A percentile compares a stretch with the other conserved stretches of the same genome.
Conservation (phyloP, 2,797 vertebrate species). For the Girardinus metallicus region DNA sequence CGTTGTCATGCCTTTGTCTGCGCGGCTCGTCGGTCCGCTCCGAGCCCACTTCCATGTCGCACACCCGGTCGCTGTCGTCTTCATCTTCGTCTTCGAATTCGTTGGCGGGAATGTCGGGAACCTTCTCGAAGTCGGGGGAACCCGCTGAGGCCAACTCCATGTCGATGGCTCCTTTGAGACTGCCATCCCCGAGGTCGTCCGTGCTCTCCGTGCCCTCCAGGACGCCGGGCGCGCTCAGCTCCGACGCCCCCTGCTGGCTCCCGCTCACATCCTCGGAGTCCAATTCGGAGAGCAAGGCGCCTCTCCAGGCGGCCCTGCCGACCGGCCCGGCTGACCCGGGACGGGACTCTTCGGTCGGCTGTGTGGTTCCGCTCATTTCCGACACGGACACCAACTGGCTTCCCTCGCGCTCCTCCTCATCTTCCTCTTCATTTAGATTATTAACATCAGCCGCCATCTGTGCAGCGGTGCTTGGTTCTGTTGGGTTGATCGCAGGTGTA, state of each 20-base stretch:
- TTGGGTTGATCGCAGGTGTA: conserved; percentile 13
- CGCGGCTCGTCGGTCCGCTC: conserved; percentile 73
- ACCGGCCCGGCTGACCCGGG: conserved; percentile 78
- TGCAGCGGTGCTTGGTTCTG: conserved; percentile 2
- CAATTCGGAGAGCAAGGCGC: conserved; percentile 76
- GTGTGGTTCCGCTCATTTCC: conserved; percentile 84
- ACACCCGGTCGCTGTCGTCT: conserved; percentile 71
- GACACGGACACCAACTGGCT: conserved; percentile 83
- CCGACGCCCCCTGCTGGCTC: conserved; percentile 83
- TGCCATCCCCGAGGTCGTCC: conserved; percentile 83
- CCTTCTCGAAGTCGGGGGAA: conserved; percentile 82
- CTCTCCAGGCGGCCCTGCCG: conserved; percentile 74
- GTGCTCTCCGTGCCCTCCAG: conserved; percentile 84
- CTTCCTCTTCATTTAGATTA: conserved; percentile 75
- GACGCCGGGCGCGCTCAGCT: conserved; percentile 81
- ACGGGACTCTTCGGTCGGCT: conserved; percentile 82
- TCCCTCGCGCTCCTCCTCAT: conserved; percentile 78
- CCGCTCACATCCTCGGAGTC: conserved; percentile 85
- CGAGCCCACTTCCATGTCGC: conserved; percentile 84
- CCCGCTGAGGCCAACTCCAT: conserved; percentile 82
- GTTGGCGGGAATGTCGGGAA: conserved; percentile 79
- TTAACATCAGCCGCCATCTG: background rate
- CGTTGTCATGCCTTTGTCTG: conserved; percentile 70
- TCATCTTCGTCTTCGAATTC: conserved; percentile 75
- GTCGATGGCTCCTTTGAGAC: conserved; percentile 82